phyloP scores from a whole-genome alignment of 2,797 vertebrate genomes.

The Enteromius argenteus region DNA sequence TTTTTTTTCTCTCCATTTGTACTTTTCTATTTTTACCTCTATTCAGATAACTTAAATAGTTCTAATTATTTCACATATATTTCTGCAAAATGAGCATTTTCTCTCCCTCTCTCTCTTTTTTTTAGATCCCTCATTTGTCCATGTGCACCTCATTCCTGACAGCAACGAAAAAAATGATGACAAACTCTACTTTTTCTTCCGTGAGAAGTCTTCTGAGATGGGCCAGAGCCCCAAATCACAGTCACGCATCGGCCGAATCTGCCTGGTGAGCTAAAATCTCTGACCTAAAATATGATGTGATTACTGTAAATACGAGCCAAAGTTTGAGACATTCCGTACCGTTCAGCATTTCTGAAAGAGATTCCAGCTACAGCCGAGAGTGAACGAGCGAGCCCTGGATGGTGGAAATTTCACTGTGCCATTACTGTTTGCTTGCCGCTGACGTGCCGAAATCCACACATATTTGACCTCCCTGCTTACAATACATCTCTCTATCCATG shows the following conservation, averaged over 20 bases:
- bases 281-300: background rate
- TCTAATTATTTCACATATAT: background rate
- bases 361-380: constrained; percentile 17
- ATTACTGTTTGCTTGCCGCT: constrained; percentile 69
- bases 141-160: constrained; percentile 94
- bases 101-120: constrained; percentile 29
- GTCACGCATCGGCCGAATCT: constrained; percentile 95
- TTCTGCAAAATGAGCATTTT: background rate
- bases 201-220: constrained; percentile 92
- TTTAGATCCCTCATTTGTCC: constrained; percentile 93
- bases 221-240: constrained; percentile 91
- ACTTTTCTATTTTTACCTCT: background rate
- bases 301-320: constrained; percentile 4
- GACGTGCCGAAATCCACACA: constrained; percentile 76
- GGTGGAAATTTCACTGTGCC: constrained; percentile 54
- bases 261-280: constrained; percentile 83
- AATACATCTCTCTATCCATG: constrained; percentile 74
- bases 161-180: constrained; percentile 95
- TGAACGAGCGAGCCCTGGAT: constrained; percentile 44
- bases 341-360: constrained; percentile 15
- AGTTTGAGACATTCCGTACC: constrained; percentile 12
- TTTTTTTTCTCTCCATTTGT: background rate
- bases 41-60: background rate
- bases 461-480: constrained; percentile 75
- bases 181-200: constrained; percentile 99